Percentiles rank a stretch among this genome's conserved stretches.
These are phyloP conservation scores for Sebastes trivittatus DNA, from an alignment of 2,797 vertebrate genomes.

Conservation along the genomic window DNA sequence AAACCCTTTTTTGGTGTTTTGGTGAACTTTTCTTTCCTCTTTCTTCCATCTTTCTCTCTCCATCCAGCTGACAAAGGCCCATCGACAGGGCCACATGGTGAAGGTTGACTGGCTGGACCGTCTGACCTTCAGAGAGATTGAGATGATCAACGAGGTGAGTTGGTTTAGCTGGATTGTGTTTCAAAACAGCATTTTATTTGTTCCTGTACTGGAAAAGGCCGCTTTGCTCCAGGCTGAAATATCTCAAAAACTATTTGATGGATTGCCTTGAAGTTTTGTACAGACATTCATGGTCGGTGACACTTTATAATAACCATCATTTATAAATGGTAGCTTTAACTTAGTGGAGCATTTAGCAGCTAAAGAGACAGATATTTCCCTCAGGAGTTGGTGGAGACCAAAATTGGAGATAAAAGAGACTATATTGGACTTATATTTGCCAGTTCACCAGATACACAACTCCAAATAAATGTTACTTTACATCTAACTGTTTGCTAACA, in stretches of 20 bases:
- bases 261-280: too few species aligned
- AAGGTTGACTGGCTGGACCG: conserved; percentile 99
- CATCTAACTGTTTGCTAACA: not conserved
- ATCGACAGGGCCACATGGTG: conserved; percentile 98
- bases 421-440: too few species aligned
- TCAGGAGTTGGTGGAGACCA: too few species aligned
- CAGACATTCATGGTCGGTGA: too few species aligned
- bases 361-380: too few species aligned
- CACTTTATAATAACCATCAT: too few species aligned
- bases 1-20: not conserved
- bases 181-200: not conserved
- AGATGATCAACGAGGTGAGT: conserved; percentile 99
- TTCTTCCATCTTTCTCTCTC: too few species aligned
- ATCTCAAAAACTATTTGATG: not conserved
- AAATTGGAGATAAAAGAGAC: too few species aligned
- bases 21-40: not conserved
- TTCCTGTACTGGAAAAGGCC: not conserved
- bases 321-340: too few species aligned
- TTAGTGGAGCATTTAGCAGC: too few species aligned
- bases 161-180: not conserved
- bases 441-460: too few species aligned
- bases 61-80: conserved; percentile 95
- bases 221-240: not conserved
- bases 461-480: too few species aligned
- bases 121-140: conserved; percentile 97